Base-by-base conservation (phyloP, 1,140 invertebrate species). In the Papilio glaucus region DNA sequence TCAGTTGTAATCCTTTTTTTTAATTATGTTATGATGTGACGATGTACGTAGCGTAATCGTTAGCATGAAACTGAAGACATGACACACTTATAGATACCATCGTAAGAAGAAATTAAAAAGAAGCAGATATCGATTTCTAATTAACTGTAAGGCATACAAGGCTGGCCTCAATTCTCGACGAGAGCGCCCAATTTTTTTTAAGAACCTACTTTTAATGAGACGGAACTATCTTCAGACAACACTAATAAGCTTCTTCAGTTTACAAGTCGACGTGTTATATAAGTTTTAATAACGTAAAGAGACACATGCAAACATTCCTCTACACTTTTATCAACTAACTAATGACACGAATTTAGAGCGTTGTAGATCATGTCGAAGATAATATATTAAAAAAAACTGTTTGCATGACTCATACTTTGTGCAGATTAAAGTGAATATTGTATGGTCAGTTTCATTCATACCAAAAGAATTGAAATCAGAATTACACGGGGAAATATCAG, bases 401-500 rank as follows among this genome's bases (percentile, higher is more conserved):
- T 57, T 26, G 13, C 4, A 57, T 57, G 49, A 57, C 49, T 57
- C 49, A 57, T 57, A 57, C 18, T 57, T 4, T 57, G 9, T 57
- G 12, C 10, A 57, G 21, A 13, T 57, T 26, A 13, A 57, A 24
- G 21, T 26, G 21, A 24, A 24, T 24, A 57, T 13, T 57, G 21
- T 57, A 57, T 10, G 49, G 5, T 3, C 12, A 13, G 3, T 57
- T 57, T 57, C 49, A 57, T 57, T 57, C 49, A 57, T 65, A 39
- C 37, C 15, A 33, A 65, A 15, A 75, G 18, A 39, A 65, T 71
- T 68, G 71, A 74, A 74, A 81, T 81, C 78, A 73, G 73, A 77
- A 78, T 77, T 65, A 39, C 29, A 65, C 18, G 81, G 76, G 71
- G 80, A 83, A 86, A 87, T 86, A 84, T 85, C 84, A 83, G 83